Base-by-base conservation (phyloP, 1,140 invertebrate species). In the Maniola jurtina region DNA sequence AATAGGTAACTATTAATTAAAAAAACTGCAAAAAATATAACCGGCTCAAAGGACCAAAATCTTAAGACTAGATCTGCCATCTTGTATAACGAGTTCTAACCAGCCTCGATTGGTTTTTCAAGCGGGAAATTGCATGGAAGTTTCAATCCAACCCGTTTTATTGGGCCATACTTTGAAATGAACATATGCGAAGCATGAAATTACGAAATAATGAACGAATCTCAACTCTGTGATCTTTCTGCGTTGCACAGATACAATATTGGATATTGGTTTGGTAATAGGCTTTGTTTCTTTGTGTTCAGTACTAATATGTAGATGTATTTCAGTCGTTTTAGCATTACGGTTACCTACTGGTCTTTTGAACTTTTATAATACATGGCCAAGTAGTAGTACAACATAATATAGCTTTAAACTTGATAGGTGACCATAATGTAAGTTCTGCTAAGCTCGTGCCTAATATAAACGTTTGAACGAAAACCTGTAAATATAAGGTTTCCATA, bases 141-240 rank as follows among this genome's bases (percentile, higher is more conserved):
- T 70, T 75, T 60, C 63, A 34, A 42, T 68, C 67, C 70, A 73
- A 73, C 73, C 61, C 65, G 68, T 11, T 70, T 77, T 76, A 77
- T 79, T 72, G 70, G 74, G 74, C 70, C 79, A 79, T 72, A 65
- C 52, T 58, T 52, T 54, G 59, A 61, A 68, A 56, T 48, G 54
- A 68, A 42, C 66, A 67, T 71, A 81, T 81, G 77, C 71, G 80
- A 75, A 81, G 68, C 72, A 61, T 80, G 72, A 78, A 81, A 80
- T 73, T 68, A 33, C 68, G 60, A 66, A 74, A 71, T 68, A 57
- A 50, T 10, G 35, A 56, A 63, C 66, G 48, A 57, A 69, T 68
- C 64, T 42, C 48, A 11, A 55, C 38, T 65, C 45, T 64, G 14
- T 33, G 48, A 57, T 65, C 64, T 69, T 40, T 16, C 25, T 52